Percentiles rank a stretch among this genome's conserved stretches.
Conservation (phyloP, 2,888 invertebrate species). For the Heliconius sara region DNA sequence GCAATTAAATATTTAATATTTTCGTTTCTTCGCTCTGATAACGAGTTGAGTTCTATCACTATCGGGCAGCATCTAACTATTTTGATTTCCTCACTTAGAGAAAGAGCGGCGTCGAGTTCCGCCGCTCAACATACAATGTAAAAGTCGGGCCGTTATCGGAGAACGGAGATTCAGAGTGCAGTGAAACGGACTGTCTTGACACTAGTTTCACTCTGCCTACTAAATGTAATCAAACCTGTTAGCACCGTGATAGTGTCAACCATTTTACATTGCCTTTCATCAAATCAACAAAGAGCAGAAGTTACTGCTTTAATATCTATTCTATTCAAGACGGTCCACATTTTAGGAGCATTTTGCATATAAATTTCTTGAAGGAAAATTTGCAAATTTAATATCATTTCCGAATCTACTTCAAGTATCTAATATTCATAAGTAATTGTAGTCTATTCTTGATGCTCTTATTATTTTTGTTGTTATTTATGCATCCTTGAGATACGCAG, state of each 20-base stretch:
- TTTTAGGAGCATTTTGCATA: conserved; percentile 10
- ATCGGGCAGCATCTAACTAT: no score
- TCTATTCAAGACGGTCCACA: conserved; percentile 15
- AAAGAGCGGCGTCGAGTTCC: no score
- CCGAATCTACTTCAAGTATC: not conserved
- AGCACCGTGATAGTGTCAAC: not conserved
- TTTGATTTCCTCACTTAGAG: no score
- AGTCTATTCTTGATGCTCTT: not conserved
- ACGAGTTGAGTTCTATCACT: not conserved
- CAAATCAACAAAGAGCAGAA: conserved; percentile 12
- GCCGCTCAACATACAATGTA: no score
- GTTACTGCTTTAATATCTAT: conserved; percentile 27
- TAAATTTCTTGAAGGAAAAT: conserved; percentile 13
- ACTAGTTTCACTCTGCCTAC: no score
- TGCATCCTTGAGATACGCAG: not conserved
- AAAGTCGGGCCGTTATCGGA: no score
- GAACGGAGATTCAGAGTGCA: no score
- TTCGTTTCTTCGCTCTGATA: not conserved
- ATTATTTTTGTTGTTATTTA: not conserved
- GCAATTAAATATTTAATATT: not conserved
- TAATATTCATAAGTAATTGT: conserved; percentile 15
- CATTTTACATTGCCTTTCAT: conserved; percentile 9
- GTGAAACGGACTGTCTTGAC: no score
- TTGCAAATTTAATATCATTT: conserved; percentile 15
- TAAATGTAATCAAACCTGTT: not conserved